phyloP scores from a whole-genome alignment of 1,140 invertebrate species.

The Pseudomyrmex flavicornis region DNA sequence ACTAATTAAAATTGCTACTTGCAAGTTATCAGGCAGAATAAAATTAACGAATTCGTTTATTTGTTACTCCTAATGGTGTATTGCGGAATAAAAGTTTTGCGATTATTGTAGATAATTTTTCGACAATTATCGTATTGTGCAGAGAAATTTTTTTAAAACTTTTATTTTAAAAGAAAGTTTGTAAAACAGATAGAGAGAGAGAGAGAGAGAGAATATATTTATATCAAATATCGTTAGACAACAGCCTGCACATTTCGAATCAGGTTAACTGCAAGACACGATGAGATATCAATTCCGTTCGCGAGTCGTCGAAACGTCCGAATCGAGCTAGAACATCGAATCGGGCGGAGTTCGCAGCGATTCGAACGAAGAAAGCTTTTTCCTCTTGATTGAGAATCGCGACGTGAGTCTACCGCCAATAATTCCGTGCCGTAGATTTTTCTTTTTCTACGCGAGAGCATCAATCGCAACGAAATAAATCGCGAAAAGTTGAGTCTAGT shows the following conservation, averaged over 20 bases:
- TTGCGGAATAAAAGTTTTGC: background rate
- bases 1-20: constrained; percentile 40
- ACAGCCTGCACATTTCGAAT: background rate
- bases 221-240: too few species aligned
- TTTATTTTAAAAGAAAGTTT: too few species aligned
- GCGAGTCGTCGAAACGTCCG: constrained; percentile 23
- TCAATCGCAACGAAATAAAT: constrained; percentile 60
- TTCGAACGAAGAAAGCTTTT: constrained; percentile 37
- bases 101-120: background rate
- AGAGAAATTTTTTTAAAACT: too few species aligned
- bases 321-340: constrained; percentile 12
- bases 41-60: background rate
- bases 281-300: background rate
- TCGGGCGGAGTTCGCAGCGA: constrained; percentile 8
- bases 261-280: background rate
- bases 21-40: constrained; percentile 3
- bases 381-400: constrained; percentile 47
- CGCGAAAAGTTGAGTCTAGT: constrained; percentile 49
- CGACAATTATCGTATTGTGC: too few species aligned
- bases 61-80: constrained; percentile 24
- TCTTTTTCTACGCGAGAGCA: constrained; percentile 26
- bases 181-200: too few species aligned
- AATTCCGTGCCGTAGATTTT: constrained; percentile 34
- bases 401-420: constrained; percentile 55
- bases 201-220: too few species aligned